phyloP scores from a whole-genome alignment of 2,113 vertebrate genomes.

The Oceanodroma tethys region DNA sequence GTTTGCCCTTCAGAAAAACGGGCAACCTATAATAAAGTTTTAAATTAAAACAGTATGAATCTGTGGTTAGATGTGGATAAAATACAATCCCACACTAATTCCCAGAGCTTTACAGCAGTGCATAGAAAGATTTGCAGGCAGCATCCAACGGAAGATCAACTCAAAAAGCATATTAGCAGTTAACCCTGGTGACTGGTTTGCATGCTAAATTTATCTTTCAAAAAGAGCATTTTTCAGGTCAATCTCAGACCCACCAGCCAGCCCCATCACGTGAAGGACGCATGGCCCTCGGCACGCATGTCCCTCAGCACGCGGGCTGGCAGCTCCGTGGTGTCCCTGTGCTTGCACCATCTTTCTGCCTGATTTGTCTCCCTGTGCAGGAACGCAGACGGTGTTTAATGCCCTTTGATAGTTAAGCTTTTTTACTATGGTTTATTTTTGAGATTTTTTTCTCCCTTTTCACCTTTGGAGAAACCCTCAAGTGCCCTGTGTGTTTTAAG shows the following conservation, averaged over 20 bases:
- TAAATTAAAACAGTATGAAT: not conserved
- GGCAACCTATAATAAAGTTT: not conserved
- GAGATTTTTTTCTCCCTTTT: not conserved
- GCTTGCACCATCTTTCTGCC: not conserved
- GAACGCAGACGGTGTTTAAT: not conserved
- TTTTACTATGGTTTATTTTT: not conserved
- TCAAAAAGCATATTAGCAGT: not conserved
- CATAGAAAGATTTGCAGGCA: not conserved
- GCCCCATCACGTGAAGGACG: rapidly evolving
- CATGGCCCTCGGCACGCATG: too few species aligned
- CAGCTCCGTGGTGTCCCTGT: rapidly evolving
- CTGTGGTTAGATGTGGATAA: not conserved
- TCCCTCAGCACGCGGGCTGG: rapidly evolving
- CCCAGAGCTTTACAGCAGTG: not conserved
- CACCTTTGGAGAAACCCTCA: not conserved
- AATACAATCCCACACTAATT: not conserved
- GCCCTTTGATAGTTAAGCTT: rapidly evolving
- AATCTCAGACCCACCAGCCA: not conserved
- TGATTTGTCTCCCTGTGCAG: too few species aligned
- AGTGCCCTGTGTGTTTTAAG: not conserved
- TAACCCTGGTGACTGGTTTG: not conserved
- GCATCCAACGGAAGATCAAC: not conserved
- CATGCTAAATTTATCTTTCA: not conserved
- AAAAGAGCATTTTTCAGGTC: not conserved
- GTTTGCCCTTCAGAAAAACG: not conserved